Base-by-base conservation (phyloP, 2,797 vertebrate species). In the Helostoma temminkii region DNA sequence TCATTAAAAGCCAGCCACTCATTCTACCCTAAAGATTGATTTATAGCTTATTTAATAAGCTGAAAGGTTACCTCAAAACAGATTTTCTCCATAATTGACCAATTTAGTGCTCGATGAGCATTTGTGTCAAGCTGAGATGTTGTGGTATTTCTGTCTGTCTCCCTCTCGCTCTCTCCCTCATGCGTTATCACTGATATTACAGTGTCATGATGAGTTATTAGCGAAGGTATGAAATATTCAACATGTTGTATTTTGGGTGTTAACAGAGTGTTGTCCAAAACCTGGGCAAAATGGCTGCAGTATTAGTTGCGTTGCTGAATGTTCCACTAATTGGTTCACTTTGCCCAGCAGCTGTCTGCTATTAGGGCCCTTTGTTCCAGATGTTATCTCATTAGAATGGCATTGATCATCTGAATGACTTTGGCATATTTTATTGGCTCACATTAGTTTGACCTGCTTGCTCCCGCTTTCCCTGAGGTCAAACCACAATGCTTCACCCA, bases 291-390 rank as follows among this genome's bases (percentile, higher is more conserved):
- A 76, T 88, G 55, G 74, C 82, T 81, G 56, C 81, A 69, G 80
- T 86, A 84, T 91, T 85, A 88, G 84, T 91, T 89, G 83, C 83
- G 83, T 84, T 70, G 74, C 73, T 74, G 78, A 93, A 83, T 82
- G 85, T 82, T 88, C 84, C 54, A 54, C 78, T 93, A 93, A 94
- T 93, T 93, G 89, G 85, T 82, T 86, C 87, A 89, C 89, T 92
- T 88, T 90, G 82, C 82, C 79, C 83, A 91, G 87, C 93, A 94
- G 92, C 93, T 94, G 92, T 92, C 92, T 90, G 91, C 91, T 91
- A 91, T 94, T 94, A 93, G 86, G 60, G 76, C 60, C 78, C 87
- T 94, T 93, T 93, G 90, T 94, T 93, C 92, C 93, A 94, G 93
- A 92, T 93, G 91, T 93, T 93, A 88, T 90, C 90, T 92, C 91